These are phyloP conservation scores for Terrapene triunguis DNA, from an alignment of 2,113 vertebrate genomes.

Conservation along the genomic window DNA sequence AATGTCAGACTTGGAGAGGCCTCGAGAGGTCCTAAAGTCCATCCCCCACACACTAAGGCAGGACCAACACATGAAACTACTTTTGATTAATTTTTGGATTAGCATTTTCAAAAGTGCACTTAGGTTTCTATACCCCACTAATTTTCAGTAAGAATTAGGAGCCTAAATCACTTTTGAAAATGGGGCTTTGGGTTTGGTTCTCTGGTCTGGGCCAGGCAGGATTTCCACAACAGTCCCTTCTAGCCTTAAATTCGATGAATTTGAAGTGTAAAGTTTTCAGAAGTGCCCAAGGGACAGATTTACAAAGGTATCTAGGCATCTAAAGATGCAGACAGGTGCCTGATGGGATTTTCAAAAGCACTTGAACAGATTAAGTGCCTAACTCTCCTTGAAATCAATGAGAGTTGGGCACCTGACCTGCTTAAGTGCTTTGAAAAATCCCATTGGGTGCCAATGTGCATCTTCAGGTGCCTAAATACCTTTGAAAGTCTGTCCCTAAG, in stretches of 20 bases:
- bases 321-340: neutral
- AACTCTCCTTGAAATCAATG: neutral
- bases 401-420: neutral
- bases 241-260: neutral
- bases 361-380: neutral
- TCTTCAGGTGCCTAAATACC: neutral
- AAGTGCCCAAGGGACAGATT: neutral
- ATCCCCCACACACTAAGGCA: neutral
- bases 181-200: neutral
- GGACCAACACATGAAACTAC: neutral
- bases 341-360: neutral
- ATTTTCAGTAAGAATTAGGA: neutral
- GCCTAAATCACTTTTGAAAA: neutral
- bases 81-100: neutral
- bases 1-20: neutral
- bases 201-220: neutral
- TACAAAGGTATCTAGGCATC: neutral
- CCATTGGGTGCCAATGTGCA: neutral
- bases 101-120: neutral
- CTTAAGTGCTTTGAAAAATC: neutral
- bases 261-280: neutral
- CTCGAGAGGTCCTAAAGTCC: neutral
- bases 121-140: neutral
- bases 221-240: neutral
- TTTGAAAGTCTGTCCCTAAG: rapidly evolving